A percentile compares a stretch with the other conserved stretches of the same genome.
Evolutionary conservation across 2,113 vertebrate genomes (phyloP).

Genomic region (Neomonachus schauinslandi): DNA sequence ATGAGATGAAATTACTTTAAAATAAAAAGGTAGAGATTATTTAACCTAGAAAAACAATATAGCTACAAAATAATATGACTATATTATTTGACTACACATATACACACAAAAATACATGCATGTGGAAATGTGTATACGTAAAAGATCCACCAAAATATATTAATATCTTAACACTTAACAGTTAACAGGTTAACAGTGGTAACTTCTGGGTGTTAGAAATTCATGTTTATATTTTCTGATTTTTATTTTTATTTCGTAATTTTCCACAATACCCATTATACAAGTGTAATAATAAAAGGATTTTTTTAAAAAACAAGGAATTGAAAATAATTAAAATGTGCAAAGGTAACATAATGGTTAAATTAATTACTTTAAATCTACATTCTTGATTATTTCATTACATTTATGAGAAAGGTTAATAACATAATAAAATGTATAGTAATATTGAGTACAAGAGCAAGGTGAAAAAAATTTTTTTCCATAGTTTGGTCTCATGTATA

Average conservation of each 20-base stretch:
- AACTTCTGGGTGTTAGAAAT: not conserved
- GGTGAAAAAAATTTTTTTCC: not conserved
- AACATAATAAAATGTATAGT: not conserved
- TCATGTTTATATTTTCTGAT: not conserved
- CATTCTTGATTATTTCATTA: not conserved
- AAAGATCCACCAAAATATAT: not conserved
- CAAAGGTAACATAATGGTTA: not conserved
- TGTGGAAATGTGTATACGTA: not conserved
- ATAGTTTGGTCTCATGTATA: not conserved
- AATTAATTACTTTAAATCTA: not conserved
- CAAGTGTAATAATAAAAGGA: not conserved
- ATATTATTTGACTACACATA: not conserved
- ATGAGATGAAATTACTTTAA: conserved; percentile 39
- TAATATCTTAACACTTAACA: not conserved
- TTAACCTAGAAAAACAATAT: not conserved
- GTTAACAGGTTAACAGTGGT: not conserved
- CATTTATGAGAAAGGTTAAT: not conserved
- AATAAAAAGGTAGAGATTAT: not conserved
- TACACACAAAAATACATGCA: not conserved
- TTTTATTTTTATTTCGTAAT: conserved; percentile 50
- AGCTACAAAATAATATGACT: not conserved
- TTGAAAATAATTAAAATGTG: not conserved
- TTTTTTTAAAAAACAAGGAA: not conserved
- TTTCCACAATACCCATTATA: not conserved
- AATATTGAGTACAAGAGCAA: not conserved